phyloP scores from a whole-genome alignment of 1,140 invertebrate species.

The Geopemphigus sp. region DNA sequence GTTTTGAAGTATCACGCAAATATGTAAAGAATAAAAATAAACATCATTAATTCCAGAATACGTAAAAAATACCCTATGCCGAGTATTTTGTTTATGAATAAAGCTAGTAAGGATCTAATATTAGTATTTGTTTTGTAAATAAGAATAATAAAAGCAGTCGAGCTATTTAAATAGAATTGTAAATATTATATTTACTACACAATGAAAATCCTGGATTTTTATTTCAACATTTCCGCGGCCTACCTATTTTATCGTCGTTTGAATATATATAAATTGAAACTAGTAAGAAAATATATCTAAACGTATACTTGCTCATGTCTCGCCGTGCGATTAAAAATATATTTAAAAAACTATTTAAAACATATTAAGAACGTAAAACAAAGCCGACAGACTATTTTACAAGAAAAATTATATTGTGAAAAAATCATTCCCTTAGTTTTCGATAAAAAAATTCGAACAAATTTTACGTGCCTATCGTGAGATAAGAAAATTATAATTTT shows the following conservation, averaged over 20 bases:
- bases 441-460: not conserved
- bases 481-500: too few relatives aligned
- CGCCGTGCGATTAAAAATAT: not conserved
- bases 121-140: constrained; percentile 1
- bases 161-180: not conserved
- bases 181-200: not conserved
- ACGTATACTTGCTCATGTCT: not conserved
- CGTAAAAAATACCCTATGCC: not conserved
- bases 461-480: too few relatives aligned
- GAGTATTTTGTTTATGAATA: not conserved
- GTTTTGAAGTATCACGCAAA: not conserved
- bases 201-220: not conserved
- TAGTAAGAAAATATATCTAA: not conserved
- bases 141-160: not conserved
- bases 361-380: too few relatives aligned
- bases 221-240: not conserved
- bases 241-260: not conserved
- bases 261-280: not conserved
- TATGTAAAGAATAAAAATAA: not conserved
- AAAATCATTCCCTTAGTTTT: not conserved
- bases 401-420: not conserved
- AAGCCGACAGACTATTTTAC: not conserved
- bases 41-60: constrained; percentile 1
- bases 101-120: not conserved
- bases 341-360: not conserved